Evolutionary conservation across 2,113 vertebrate genomes (phyloP).

Genomic region (Anser cygnoides): DNA sequence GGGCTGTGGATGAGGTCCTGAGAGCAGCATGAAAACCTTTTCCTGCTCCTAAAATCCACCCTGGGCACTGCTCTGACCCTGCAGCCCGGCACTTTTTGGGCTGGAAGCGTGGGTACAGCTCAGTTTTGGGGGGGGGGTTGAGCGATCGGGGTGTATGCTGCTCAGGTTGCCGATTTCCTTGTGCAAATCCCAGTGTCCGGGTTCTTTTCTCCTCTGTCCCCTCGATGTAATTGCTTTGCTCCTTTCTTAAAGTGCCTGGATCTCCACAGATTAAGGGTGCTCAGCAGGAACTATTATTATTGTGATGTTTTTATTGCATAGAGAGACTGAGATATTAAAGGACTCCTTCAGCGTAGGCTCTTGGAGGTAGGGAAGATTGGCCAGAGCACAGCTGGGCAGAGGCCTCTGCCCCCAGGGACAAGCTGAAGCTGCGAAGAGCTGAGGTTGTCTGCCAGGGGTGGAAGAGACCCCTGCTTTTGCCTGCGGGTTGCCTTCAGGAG

Average conservation of each 20-base stretch:
- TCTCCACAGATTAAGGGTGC: conserved; percentile 58
- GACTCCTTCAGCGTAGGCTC: conserved; percentile 15
- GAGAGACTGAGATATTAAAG: conserved; percentile 36
- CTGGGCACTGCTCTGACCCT: not conserved
- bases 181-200: not conserved
- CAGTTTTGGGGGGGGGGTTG: not conserved
- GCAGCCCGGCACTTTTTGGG: not conserved
- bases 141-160: not conserved
- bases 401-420: conserved; percentile 2
- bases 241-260: conserved; percentile 45
- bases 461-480: not conserved
- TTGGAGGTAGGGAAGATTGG: not conserved
- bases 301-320: conserved; percentile 59
- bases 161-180: not conserved
- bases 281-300: conserved; percentile 51
- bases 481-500: not conserved
- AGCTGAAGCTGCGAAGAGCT: not conserved
- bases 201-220: conserved; percentile 24
- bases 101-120: not conserved
- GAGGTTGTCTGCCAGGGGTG: conserved; percentile 6
- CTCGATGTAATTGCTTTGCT: conserved; percentile 46
- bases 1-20: no score
- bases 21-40: not conserved
- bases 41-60: not conserved
- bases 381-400: conserved; percentile 8